Evolutionary conservation across 1,140 invertebrate species (phyloP).

Genomic region (Gryon sp.): DNA sequence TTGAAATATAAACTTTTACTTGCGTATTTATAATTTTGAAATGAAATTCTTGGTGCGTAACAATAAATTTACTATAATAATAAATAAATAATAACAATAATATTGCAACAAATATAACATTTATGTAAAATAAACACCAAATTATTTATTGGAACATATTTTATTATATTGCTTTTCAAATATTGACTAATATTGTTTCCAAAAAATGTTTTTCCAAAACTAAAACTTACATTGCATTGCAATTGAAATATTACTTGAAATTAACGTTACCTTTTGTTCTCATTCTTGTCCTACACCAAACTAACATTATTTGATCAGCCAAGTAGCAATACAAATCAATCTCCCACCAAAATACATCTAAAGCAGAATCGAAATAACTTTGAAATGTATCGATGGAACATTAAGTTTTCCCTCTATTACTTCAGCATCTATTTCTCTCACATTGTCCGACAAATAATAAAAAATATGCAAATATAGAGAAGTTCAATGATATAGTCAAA

Average conservation of each 20-base stretch:
- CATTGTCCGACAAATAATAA: slow-evolving; percentile 11
- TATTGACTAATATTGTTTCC: slow-evolving; percentile 41
- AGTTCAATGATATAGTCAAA: no score
- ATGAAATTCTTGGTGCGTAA: no score
- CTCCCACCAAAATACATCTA: slow-evolving; percentile 33
- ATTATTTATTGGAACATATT: no score
- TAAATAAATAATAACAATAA: no score
- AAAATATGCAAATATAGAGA: no score
- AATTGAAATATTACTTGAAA: slow-evolving; percentile 48
- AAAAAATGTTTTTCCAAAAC: slow-evolving; percentile 19
- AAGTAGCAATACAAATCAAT: slow-evolving; percentile 37
- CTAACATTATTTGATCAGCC: slow-evolving; percentile 42
- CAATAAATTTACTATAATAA: no score
- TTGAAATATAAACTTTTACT: no score
- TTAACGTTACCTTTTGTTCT: slow-evolving; percentile 53
- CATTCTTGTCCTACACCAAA: slow-evolving; percentile 51
- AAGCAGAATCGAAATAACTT: slow-evolving; percentile 44
- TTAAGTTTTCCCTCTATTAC: slow-evolving; percentile 26
- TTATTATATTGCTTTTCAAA: slow-evolving; percentile 8
- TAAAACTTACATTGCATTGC: slow-evolving; percentile 10
- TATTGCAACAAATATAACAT: no score
- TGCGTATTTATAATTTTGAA: no score
- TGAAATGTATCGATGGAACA: slow-evolving; percentile 22
- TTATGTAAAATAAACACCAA: no score
- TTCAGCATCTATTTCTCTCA: slow-evolving; percentile 21